Evolutionary conservation across 2,888 invertebrate genomes (phyloP).

Genomic region (Acanthopleura granulata): DNA sequence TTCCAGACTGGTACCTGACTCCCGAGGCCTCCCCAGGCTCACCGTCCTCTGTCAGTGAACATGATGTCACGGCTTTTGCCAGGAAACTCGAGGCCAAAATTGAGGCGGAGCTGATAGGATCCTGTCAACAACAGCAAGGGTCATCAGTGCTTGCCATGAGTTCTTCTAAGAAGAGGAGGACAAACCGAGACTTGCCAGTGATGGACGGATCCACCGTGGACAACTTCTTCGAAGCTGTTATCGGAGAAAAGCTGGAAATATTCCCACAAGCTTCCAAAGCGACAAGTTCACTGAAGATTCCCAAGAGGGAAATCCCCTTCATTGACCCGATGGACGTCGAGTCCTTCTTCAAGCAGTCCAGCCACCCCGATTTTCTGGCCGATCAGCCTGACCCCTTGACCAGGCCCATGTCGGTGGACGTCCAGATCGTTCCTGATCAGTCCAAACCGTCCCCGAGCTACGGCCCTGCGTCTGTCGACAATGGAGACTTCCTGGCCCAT

Average conservation of each 20-base stretch:
- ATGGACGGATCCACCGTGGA: conserved; percentile 33
- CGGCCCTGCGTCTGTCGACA: background rate
- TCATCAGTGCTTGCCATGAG: background rate
- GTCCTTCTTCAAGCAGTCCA: conserved; percentile 33
- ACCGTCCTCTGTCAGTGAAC: conserved; percentile 38
- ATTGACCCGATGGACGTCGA: conserved; percentile 38
- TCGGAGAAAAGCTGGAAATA: conserved; percentile 7
- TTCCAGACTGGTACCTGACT: conserved; percentile 58
- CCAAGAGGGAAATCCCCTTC: conserved; percentile 34
- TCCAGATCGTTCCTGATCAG: background rate
- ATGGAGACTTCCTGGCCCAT: background rate
- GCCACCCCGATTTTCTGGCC: background rate
- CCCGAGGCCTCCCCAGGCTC: conserved; percentile 60
- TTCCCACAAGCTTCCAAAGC: background rate
- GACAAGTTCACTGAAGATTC: conserved; percentile 17
- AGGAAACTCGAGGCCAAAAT: conserved; percentile 13
- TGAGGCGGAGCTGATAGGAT: background rate
- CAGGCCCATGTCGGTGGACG: background rate
- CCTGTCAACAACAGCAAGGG: background rate
- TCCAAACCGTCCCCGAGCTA: background rate
- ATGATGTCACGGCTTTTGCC: conserved; percentile 28
- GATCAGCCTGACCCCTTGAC: background rate
- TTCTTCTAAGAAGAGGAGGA: conserved; percentile 26
- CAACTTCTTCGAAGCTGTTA: conserved; percentile 42
- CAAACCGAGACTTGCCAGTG: conserved; percentile 40